Evolutionary conservation across 2,888 invertebrate species (phyloP), one percentile per base, ranked within the genome.

Genomic region (Noctua pronuba): DNA sequence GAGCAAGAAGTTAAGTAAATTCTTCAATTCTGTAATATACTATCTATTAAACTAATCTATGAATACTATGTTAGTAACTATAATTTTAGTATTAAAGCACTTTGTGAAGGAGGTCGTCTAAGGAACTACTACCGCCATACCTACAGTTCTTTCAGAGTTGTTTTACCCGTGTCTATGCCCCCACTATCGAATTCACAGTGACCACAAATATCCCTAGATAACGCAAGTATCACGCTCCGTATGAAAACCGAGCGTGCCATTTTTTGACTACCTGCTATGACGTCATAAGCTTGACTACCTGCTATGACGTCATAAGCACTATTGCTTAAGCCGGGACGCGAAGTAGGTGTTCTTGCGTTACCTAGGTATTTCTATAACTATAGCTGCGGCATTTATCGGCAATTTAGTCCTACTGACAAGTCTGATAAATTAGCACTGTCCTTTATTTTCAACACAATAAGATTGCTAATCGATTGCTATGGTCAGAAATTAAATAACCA

Each of bases 11-110:
- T 10, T 10, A 55, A 46, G 18, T 46, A 18, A 8, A 18, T 46
- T 46, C 5, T 79, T 52, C 28, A 52, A 31, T 71, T 71, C 38
- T 80, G 72, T 77, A 71, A n/a, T 60, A 80, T 60, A 80, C 16
- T 46, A 18, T 78, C 8, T 77, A 46, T 41, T 73, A 49, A 21
- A 35, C 18, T 31, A 46, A 77, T 69, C 2, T 77, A 58, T 58
- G 16, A 38, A 58, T 79, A 46, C 16, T 69, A 46, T 46, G 41
- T 35, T 52, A 77, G 21, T 35, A 13, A 65, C 7, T 44, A 68
- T 73, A 71, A 72, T n/a, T 41, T n/a, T 76, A 60, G 21, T 71
- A 18, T 0, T 73, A 55, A 11, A 55, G 10, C 13, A 44, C 24
- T 24, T 21, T 62, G 41, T 41, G 7, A 75, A 64, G 18, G 5